Percentiles rank a stretch among this genome's conserved stretches.
These are phyloP conservation scores for Corbicula japonica DNA, from an alignment of 2,888 invertebrate genomes.

Conservation along the genomic window DNA sequence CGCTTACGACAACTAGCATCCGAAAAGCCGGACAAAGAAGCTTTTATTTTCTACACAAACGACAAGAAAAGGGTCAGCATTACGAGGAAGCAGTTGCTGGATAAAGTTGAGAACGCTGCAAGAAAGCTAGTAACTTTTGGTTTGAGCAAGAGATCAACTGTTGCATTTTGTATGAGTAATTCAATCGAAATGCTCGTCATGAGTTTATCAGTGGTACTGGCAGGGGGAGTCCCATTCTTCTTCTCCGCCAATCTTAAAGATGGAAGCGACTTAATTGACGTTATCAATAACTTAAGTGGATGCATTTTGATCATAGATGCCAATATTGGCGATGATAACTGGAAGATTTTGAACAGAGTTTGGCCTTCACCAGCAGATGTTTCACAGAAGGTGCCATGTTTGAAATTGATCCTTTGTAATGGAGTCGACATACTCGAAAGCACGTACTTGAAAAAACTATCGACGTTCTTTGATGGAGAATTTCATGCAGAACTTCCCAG, in stretches of 20 bases:
- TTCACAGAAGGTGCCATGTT: neutral
- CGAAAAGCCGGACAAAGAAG: slow-evolving; percentile 18
- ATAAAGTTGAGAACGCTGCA: neutral
- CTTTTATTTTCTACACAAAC: slow-evolving; percentile 17
- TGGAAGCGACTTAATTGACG: slow-evolving; percentile 21
- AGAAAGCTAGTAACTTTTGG: slow-evolving; percentile 2
- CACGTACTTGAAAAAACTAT: neutral
- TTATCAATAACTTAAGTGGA: neutral
- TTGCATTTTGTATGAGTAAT: slow-evolving; percentile 19
- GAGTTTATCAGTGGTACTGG: slow-evolving; percentile 9
- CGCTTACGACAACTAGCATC: slow-evolving; percentile 5
- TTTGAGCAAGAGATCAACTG: slow-evolving; percentile 14
- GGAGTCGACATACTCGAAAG: neutral
- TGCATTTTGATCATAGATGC: slow-evolving; percentile 11
- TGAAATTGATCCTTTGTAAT: neutral
- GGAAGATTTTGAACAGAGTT: neutral
- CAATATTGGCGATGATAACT: neutral
- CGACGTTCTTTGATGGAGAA: neutral
- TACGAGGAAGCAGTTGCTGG: neutral
- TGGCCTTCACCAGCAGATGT: neutral
- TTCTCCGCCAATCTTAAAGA: neutral
- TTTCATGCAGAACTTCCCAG: slow-evolving; percentile 2
- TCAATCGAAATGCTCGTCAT: slow-evolving; percentile 9
- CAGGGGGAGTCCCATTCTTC: slow-evolving; percentile 19
- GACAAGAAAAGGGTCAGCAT: neutral